phyloP scores from a whole-genome alignment of 2,797 vertebrate genomes.

The Pipistrellus nathusii region DNA sequence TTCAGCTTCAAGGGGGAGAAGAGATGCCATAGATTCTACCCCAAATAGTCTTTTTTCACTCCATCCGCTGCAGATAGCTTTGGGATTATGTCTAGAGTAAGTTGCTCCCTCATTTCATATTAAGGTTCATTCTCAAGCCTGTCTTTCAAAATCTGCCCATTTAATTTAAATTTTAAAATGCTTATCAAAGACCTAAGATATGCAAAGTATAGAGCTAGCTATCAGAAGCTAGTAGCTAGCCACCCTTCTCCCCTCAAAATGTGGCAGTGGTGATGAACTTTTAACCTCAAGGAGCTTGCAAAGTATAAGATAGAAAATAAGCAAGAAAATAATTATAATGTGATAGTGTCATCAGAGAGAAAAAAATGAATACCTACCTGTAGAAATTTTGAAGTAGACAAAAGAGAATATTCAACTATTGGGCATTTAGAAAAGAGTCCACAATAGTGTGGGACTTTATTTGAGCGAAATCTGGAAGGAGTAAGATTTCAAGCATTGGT shows the following conservation, averaged over 20 bases:
- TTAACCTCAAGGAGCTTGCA: background rate
- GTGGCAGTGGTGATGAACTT: background rate
- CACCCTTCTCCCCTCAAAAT: rapidly evolving
- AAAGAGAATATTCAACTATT: background rate
- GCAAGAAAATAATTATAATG: conserved; percentile 17
- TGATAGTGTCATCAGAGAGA: background rate
- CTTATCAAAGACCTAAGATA: background rate
- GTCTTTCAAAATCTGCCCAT: conserved; percentile 28
- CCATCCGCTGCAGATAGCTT: background rate
- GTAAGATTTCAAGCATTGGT: background rate
- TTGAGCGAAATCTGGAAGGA: background rate
- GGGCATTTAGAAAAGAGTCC: background rate
- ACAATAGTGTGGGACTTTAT: background rate
- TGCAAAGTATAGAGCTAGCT: background rate
- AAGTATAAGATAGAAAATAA: background rate
- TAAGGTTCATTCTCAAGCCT: background rate
- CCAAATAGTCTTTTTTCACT: background rate
- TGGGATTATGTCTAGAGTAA: background rate
- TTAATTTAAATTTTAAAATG: conserved; percentile 12
- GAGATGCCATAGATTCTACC: background rate
- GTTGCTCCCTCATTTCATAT: background rate
- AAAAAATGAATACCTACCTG: background rate
- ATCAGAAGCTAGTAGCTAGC: background rate
- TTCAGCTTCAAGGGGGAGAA: background rate
- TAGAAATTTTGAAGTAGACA: background rate